Evolutionary conservation across 2,797 vertebrate species (phyloP).

Genomic region (Gymnopithys bicolor): DNA sequence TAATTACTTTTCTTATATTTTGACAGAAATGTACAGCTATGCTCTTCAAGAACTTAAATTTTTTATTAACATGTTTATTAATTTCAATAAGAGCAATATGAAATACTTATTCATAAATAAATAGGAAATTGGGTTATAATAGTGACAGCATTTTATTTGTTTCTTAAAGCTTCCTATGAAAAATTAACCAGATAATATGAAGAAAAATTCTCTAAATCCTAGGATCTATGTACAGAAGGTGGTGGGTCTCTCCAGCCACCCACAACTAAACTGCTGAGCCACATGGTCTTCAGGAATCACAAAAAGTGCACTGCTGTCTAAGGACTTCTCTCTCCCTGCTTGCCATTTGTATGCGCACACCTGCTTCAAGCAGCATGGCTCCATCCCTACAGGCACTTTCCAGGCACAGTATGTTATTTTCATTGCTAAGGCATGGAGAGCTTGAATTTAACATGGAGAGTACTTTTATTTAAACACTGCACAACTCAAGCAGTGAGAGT

Average conservation of each 20-base stretch:
- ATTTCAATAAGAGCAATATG: background rate
- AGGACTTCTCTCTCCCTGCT: background rate
- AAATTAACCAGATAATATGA: background rate
- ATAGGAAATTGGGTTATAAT: slow-evolving; percentile 9
- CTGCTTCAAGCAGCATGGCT: slow-evolving; percentile 24
- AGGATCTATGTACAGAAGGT: background rate
- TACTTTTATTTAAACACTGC: slow-evolving; percentile 59
- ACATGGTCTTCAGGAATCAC: background rate
- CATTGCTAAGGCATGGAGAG: background rate
- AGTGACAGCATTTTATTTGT: background rate
- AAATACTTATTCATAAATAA: slow-evolving; percentile 29
- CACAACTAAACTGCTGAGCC: background rate
- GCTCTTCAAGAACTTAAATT: slow-evolving; percentile 1
- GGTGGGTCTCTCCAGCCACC: background rate
- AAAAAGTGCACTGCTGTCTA: background rate
- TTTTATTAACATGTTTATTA: slow-evolving; percentile 1
- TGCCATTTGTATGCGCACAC: slow-evolving; percentile 4
- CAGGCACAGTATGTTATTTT: slow-evolving; percentile 22
- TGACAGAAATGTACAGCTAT: slow-evolving; percentile 10
- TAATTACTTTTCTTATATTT: slow-evolving; percentile 9
- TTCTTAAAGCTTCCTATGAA: background rate
- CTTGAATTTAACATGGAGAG: slow-evolving; percentile 48
- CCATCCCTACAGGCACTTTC: background rate
- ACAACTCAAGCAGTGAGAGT: slow-evolving; percentile 32
- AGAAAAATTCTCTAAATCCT: background rate